phyloP scores from a whole-genome alignment of 1,140 invertebrate genomes.

The Steinernema khuongi region DNA sequence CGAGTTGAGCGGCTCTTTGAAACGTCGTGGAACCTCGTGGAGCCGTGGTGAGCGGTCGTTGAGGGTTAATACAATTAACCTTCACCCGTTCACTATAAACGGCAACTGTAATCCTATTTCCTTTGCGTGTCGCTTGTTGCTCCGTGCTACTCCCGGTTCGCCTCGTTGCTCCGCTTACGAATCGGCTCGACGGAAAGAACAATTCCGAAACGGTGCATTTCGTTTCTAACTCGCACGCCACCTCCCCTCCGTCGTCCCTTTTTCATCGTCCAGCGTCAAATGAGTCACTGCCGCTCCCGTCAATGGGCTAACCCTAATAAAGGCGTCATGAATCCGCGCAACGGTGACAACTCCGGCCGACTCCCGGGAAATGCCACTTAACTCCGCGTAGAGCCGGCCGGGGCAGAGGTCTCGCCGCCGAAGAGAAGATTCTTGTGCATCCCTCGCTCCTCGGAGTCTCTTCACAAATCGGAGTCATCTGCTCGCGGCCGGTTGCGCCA shows the following conservation, averaged over 20 bases:
- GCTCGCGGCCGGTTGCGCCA: no score
- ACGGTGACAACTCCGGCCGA: no score
- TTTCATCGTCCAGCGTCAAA: background rate
- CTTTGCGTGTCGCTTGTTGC: background rate
- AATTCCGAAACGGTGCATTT: no score
- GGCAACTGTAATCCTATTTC: slow-evolving; percentile 12
- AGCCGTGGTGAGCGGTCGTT: background rate
- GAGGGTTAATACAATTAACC: background rate
- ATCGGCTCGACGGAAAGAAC: background rate
- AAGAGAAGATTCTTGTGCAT: no score
- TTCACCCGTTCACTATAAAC: background rate
- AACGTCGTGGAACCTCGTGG: no score
- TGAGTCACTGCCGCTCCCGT: background rate
- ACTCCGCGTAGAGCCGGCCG: no score
- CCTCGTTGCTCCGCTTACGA: background rate
- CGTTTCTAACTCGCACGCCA: background rate
- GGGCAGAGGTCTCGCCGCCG: no score
- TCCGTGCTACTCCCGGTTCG: background rate
- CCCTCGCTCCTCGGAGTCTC: no score
- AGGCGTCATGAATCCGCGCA: background rate
- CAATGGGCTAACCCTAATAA: background rate
- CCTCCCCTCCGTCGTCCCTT: background rate
- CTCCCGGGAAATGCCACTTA: no score
- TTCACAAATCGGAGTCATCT: no score
- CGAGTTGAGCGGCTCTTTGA: no score